Evolutionary conservation across 1,140 invertebrate genomes (phyloP), one percentile per base, ranked within the genome.

Genomic region (Drosophila murphyi): DNA sequence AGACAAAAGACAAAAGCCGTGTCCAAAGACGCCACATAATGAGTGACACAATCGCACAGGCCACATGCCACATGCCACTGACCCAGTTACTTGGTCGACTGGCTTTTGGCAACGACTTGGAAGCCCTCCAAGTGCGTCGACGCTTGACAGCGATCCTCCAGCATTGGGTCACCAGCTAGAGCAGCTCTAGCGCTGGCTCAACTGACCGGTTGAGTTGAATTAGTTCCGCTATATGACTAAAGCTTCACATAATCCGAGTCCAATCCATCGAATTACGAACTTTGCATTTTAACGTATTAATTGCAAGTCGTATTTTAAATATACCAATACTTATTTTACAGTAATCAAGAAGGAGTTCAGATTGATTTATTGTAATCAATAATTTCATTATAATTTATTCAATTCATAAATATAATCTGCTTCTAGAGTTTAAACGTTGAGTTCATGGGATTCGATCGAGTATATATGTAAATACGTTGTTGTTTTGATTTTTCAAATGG

Each of bases 181-280:
- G 28, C 64, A 51, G 72, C 63, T 76, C 39, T 68, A 51, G 76
- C 67, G 41, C 20, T 20, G n/a, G 39, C 39, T 12, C 39, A 43
- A 31, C 43, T 32, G 70, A 63, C 75, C 67, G 63, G 56, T 59
- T 79, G 69, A 80, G 63, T 64, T 64, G 57, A 32, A 68, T 81
- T 73, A 81, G 86, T 89, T 89, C 85, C 85, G 85, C 85, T 74
- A 90, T 89, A 89, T 89, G 85, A 89, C 81, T 89, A 81, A 89
- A 76, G 83, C 80, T 60, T 71, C 69, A 74, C 77, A 78, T 89
- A 89, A 89, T 81, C 73, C 64, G 75, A 89, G 37, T 67, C 71
- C 61, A 52, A 77, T 55, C 76, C 28, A 68, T 67, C 82, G 77
- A 78, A 71, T 86, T 88, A 72, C 50, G 41, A 39, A 57, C 68